Base-by-base conservation (phyloP, 2,888 invertebrate species). In the Limenitis camilla region DNA sequence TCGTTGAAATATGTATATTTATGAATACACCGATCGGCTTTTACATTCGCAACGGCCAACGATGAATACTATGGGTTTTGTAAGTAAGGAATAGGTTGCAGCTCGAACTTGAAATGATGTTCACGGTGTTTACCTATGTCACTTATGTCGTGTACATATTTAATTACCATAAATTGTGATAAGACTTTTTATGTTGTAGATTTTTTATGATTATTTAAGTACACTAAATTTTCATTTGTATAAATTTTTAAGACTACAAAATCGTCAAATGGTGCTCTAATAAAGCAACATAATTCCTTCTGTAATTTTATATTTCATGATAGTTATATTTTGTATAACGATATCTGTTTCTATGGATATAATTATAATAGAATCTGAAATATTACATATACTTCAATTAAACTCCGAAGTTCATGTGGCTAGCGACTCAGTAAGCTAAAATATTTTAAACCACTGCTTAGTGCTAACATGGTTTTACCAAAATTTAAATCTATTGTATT, bases 151-250 rank as follows among this genome's bases (percentile, higher is more conserved):
- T 68, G 65, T 69, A 64, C 67, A 69, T 65, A 68, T 61, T 64
- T 66, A 65, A 66, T 67, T 69, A 71, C 65, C 67, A 72, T 70
- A 68, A 69, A 72, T 69, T 76, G 75, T 76, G 75, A 76, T 76
- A 75, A 70, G 69, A 71, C 60, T 68, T 68, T 62, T 71, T 65
- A 67, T 65, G 60, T 68, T 67, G 61, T 65, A 61, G 67, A 61
- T 58, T 60, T 51, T 55, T 62, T 61, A 56, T 65, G 64, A 64
- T 57, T 57, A 63, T 56, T 63, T 64, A 60, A 67, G 61, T 62
- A 62, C 60, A 62, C 59, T 61, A 60, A 55, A 44, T 57, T 62
- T 64, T 55, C 53, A 55, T 62, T 68, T 58, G 58, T 67, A 61
- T 64, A 65, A 63, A 64, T 60, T 62, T 62, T 58, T 61, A 62